A percentile compares a stretch with the other conserved stretches of the same genome.
Evolutionary conservation across 2,797 vertebrate genomes (phyloP).

Genomic region (Arnoldichthys spilopterus): DNA sequence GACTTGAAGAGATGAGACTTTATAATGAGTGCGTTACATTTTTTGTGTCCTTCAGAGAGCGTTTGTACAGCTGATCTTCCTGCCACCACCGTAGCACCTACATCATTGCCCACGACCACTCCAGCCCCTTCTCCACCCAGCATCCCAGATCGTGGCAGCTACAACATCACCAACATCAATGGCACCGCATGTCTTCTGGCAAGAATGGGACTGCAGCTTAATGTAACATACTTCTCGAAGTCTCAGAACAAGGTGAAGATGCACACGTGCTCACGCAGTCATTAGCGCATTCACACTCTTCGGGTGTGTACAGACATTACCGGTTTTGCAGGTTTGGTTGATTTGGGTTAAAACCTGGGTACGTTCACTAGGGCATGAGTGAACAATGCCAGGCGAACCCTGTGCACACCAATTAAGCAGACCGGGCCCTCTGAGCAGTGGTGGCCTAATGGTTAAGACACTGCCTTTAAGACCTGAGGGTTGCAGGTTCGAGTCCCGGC

Average conservation of each 20-base stretch:
- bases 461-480: no score
- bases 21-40: neutral
- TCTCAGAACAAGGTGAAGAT: constrained; percentile 70
- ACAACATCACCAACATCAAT: constrained; percentile 75
- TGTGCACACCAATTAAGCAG: no score
- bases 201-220: constrained; percentile 86
- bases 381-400: no score
- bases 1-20: no score
- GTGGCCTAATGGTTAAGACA: no score
- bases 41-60: constrained; percentile 74
- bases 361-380: no score
- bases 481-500: no score
- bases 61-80: constrained; percentile 80
- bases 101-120: constrained; percentile 59
- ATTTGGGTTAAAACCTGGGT: no score
- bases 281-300: constrained; percentile 10
- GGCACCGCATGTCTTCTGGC: constrained; percentile 76
- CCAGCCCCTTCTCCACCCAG: constrained; percentile 66
- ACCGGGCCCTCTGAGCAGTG: no score
- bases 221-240: constrained; percentile 75
- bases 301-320: no score
- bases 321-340: no score
- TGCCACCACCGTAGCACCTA: constrained; percentile 60
- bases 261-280: neutral
- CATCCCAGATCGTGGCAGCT: constrained; percentile 76